Evolutionary conservation across 2,113 vertebrate species (phyloP).

Genomic region (Cettia cetti): DNA sequence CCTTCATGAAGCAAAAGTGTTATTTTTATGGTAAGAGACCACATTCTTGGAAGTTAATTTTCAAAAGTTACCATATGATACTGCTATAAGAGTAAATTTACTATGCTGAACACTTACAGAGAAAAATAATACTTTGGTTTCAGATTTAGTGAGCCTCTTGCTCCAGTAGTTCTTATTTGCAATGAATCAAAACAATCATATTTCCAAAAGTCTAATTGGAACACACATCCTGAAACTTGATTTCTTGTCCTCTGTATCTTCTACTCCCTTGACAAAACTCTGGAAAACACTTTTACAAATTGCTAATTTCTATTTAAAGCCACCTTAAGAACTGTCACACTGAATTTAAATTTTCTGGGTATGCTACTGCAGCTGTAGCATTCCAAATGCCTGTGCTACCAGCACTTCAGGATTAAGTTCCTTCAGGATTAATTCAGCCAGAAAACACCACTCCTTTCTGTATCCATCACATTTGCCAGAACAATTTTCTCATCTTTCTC

Average conservation of each 20-base stretch:
- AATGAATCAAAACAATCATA: not conserved
- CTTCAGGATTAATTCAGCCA: not conserved
- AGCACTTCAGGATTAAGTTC: not conserved
- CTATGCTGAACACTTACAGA: not conserved
- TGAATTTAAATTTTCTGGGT: not conserved
- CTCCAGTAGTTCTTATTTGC: not conserved
- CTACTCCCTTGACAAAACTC: not conserved
- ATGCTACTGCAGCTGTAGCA: not conserved
- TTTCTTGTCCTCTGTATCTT: not conserved
- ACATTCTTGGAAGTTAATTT: not conserved
- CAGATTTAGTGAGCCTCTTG: not conserved
- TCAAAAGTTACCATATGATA: not conserved
- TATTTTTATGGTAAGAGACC: not conserved
- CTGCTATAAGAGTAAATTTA: not conserved
- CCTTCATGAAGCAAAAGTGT: not conserved
- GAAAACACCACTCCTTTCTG: not conserved
- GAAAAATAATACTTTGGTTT: not conserved
- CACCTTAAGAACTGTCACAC: not conserved
- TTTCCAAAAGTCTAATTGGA: not conserved
- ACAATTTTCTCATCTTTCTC: not conserved
- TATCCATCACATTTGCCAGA: not conserved
- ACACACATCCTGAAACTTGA: not conserved
- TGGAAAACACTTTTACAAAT: not conserved
- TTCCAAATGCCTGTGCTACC: not conserved
- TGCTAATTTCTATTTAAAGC: conserved; percentile 3